Base-by-base conservation (phyloP, 2,113 vertebrate genomes). In the Sardina pilchardus region DNA sequence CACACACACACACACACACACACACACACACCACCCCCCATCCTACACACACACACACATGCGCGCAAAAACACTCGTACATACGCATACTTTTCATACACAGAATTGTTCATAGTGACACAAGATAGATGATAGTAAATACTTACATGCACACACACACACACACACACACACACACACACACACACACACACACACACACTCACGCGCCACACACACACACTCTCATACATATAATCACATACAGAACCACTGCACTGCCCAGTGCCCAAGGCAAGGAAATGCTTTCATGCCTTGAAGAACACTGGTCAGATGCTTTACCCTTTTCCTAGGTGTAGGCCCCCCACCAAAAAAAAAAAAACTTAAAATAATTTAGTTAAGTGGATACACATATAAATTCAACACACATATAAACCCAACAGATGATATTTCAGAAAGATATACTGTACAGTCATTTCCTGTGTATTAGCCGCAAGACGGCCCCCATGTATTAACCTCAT, bases 151-250 rank as follows among this genome's bases (percentile, higher is more conserved):
- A 63, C 48, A 59, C 50, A 36, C 5, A 12, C 43, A 82, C n/a
- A 59, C 44, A 47, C 24, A 44, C 34, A 83, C 26, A 56, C n/a
- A 83, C 82, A 56, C 53, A 83, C 47, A 56, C 44, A 83, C n/a
- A 56, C 30, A 19, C 26, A 83, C 21, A 36, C 48, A 56, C 26
- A 83, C 48, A 83, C 30, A 56, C 26, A 59, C 14, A 59, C 34
- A 56, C 30, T 21, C 48, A 59, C 26, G 39, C 30, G 24, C 30
- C 63, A 71, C 48, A 53, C 50, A 53, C 50, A 53, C 16, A 21
- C 53, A 59, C 30, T 39, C 26, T 17, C 30, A 75, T 30, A 75
- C 67, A 34, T 34, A 34, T 1, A 21, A 4, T 24, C 19, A 59
- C 19, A 59, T 24, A 21, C 19, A 59, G 53, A 30, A 78, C 10